These are phyloP conservation scores for Sitobion miscanthi DNA, from an alignment of 1,140 invertebrate species.

Conservation along the genomic window DNA sequence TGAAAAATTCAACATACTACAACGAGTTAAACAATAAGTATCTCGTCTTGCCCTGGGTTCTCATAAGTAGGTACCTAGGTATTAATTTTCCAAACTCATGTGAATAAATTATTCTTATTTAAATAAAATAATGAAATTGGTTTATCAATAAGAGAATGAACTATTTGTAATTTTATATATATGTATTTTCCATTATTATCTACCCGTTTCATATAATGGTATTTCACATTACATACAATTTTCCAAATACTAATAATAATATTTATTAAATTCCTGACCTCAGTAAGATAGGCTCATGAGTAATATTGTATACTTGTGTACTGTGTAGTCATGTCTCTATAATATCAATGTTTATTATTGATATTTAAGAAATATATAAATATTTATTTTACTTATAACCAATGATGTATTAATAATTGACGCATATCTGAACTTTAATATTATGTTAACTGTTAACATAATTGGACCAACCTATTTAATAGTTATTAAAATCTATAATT, in stretches of 20 bases:
- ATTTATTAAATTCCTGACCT: not conserved
- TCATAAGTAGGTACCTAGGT: not conserved
- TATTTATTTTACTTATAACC: not conserved
- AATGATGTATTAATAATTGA: not conserved
- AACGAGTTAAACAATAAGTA: too few relatives aligned
- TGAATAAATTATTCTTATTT: not conserved
- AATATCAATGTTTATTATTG: not conserved
- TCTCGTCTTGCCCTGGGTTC: too few relatives aligned
- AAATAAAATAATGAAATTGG: not conserved
- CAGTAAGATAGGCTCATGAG: not conserved
- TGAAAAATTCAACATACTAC: too few relatives aligned
- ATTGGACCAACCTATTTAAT: too few relatives aligned
- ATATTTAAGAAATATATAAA: not conserved
- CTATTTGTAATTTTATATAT: not conserved
- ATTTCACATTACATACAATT: not conserved
- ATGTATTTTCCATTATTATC: not conserved
- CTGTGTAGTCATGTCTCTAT: not conserved
- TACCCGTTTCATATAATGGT: not conserved
- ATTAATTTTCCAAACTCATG: not conserved
- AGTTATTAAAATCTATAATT: too few relatives aligned
- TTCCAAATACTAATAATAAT: not conserved
- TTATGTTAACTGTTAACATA: too few relatives aligned
- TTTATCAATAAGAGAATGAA: not conserved
- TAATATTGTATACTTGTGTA: not conserved
- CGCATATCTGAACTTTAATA: not conserved